A percentile compares a stretch with the other conserved stretches of the same genome.
These are phyloP conservation scores for Altica lythri DNA, from an alignment of 2,888 invertebrate genomes.

Conservation along the genomic window DNA sequence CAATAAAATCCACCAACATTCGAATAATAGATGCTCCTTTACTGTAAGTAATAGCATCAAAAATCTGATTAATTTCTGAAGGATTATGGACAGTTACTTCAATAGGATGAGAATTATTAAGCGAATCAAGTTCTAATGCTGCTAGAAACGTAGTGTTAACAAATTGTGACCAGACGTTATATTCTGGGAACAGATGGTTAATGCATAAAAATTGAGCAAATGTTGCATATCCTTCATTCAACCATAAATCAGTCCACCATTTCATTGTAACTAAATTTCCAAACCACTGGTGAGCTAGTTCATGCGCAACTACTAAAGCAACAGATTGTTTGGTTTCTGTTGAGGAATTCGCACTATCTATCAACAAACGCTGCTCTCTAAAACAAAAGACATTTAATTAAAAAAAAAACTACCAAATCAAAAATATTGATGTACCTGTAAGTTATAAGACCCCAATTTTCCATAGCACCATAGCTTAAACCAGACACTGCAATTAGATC, in stretches of 20 bases:
- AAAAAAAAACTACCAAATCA: constrained; percentile 35
- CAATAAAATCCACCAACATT: constrained; percentile 92
- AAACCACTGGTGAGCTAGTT: constrained; percentile 98
- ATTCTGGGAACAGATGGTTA: constrained; percentile 89
- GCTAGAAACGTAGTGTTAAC: constrained; percentile 84
- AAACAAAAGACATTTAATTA: constrained; percentile 5
- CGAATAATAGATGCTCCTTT: constrained; percentile 94
- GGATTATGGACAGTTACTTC: constrained; percentile 94
- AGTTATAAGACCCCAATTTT: constrained; percentile 94
- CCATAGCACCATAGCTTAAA: constrained; percentile 95
- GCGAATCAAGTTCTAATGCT: constrained; percentile 83
- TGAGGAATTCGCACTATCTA: constrained; percentile 89
- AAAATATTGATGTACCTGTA: constrained; percentile 67
- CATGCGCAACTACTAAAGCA: constrained; percentile 88
- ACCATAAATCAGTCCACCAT: constrained; percentile 97
- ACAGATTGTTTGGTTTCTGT: constrained; percentile 82
- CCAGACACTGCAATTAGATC: constrained; percentile 96
- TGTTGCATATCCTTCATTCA: constrained; percentile 88
- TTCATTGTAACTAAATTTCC: constrained; percentile 98
- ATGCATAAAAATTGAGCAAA: constrained; percentile 96
- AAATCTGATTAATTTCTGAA: constrained; percentile 94
- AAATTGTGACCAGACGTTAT: constrained; percentile 96
- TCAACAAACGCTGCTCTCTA: constrained; percentile 86
- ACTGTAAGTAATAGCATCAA: constrained; percentile 95
- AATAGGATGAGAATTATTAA: constrained; percentile 93